Evolutionary conservation across 92 coral and sea anemone genomes (phyloP), one percentile per base, ranked within the genome.

Genomic region (Siderastrea radians): DNA sequence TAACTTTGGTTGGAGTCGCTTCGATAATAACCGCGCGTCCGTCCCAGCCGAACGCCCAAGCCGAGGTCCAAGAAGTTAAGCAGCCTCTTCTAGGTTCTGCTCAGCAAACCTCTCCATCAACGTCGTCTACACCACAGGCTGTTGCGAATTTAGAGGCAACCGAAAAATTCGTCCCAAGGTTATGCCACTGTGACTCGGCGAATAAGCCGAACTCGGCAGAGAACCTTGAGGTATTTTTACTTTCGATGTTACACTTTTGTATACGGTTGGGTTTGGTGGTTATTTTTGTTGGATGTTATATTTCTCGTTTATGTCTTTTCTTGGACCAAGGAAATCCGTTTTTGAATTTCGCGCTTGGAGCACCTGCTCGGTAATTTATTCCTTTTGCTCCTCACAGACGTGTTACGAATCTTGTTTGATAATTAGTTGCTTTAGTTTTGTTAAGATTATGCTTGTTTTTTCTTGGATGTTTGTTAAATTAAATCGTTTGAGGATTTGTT

Each of bases 201-300:
- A 69, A 46, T 69, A 7, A 45, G 74, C 46, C 52, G 74, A 69
- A 69, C 55, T 45, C 74, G 52, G 46, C 74, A 46, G 53, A 44
- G 74, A 68, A 13, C 75, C 77, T 72, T 72, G 77, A 72, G 77
- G 61, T 72, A 72, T 72, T 72, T 26, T 26, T 60, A 50, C 47
- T 45, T 49, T 12, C 57, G 50, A 6, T 7, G 77, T 72, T 72
- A n/a, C 50, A 51, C 46, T 50, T 72, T 72, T 72, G 77, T 72
- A 72, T 72, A 50, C 77, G 16, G 77, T 60, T 45, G 59, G 52
- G 54, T 72, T 61, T 72, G 77, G 50, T 72, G 77, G 77, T 48
- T 11, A 13, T 49, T 72, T 72, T 72, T 72, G 76, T 43, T 9
- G 38, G 14, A 72, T 11, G 76, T 46, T 71, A 5, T 11, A 71